These are phyloP conservation scores for Choreutis nemorana DNA, from an alignment of 2,888 invertebrate species.

Conservation along the genomic window DNA sequence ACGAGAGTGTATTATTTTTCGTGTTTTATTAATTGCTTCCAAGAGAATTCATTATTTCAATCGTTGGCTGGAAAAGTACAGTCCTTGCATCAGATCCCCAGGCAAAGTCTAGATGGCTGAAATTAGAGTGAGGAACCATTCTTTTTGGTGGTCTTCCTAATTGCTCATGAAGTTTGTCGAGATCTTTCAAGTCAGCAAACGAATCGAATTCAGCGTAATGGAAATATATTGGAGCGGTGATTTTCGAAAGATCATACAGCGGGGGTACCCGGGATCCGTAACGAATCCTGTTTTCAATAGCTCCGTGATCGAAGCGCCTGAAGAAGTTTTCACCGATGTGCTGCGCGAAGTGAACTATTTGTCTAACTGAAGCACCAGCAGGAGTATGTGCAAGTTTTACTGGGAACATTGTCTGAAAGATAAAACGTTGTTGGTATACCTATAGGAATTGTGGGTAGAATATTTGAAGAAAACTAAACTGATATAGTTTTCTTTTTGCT, in stretches of 20 bases:
- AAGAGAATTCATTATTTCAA: too few relatives aligned
- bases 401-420: too few relatives aligned
- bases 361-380: slow-evolving; percentile 48
- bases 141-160: slow-evolving; percentile 16
- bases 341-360: slow-evolving; percentile 29
- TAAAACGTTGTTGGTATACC: too few relatives aligned
- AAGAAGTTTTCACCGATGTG: slow-evolving; percentile 15
- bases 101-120: slow-evolving; percentile 23
- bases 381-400: slow-evolving; percentile 15
- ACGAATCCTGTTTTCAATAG: slow-evolving; percentile 11
- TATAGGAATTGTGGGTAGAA: too few relatives aligned
- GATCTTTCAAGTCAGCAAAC: slow-evolving; percentile 14
- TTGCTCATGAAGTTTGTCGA: slow-evolving; percentile 12
- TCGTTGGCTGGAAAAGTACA: too few relatives aligned
- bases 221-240: slow-evolving; percentile 16
- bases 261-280: slow-evolving; percentile 16
- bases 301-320: slow-evolving; percentile 18
- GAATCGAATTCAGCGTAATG: slow-evolving; percentile 19
- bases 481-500: too few relatives aligned
- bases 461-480: too few relatives aligned
- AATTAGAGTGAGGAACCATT: slow-evolving; percentile 14
- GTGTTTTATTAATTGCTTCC: too few relatives aligned
- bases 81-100: too few relatives aligned
- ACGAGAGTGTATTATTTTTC: too few relatives aligned
- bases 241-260: slow-evolving; percentile 15